phyloP scores from a whole-genome alignment of 2,888 invertebrate genomes.

The Marronus borbonicus region DNA sequence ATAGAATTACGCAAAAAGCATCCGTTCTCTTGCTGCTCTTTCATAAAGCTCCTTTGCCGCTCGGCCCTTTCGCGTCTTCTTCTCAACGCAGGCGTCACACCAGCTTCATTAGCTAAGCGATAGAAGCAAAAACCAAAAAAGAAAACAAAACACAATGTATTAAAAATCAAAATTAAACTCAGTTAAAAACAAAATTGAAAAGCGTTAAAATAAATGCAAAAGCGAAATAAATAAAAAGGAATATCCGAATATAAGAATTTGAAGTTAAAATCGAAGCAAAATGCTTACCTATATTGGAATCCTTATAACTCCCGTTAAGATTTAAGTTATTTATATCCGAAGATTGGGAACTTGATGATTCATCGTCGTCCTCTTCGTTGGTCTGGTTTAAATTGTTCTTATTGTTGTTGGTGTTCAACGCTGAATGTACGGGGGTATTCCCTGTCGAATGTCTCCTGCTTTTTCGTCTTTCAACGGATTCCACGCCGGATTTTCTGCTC shows the following conservation, averaged over 20 bases:
- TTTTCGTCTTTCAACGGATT: slow-evolving; percentile 82
- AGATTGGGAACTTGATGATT: slow-evolving; percentile 76
- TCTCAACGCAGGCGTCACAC: slow-evolving; percentile 86
- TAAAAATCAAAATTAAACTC: background rate
- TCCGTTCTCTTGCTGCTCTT: slow-evolving; percentile 84
- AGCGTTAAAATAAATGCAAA: background rate
- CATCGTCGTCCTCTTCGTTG: slow-evolving; percentile 71
- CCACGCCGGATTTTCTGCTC: slow-evolving; percentile 76
- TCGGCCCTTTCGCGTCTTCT: slow-evolving; percentile 88
- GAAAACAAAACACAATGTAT: background rate
- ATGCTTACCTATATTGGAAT: slow-evolving; percentile 72
- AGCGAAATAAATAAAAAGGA: too few relatives aligned
- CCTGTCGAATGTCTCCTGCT: slow-evolving; percentile 84
- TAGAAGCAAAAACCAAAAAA: slow-evolving; percentile 8
- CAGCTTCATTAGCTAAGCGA: slow-evolving; percentile 75
- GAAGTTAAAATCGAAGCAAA: too few relatives aligned
- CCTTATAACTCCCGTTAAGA: slow-evolving; percentile 74
- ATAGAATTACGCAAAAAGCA: slow-evolving; percentile 71
- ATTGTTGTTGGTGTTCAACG: slow-evolving; percentile 58
- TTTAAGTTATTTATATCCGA: slow-evolving; percentile 72
- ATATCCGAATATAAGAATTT: too few relatives aligned
- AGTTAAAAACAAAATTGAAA: background rate
- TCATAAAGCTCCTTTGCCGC: slow-evolving; percentile 87
- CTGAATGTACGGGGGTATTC: slow-evolving; percentile 72
- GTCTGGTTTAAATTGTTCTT: slow-evolving; percentile 60